phyloP scores from a whole-genome alignment of 2,888 invertebrate genomes.

The Metacarcinus magister region DNA sequence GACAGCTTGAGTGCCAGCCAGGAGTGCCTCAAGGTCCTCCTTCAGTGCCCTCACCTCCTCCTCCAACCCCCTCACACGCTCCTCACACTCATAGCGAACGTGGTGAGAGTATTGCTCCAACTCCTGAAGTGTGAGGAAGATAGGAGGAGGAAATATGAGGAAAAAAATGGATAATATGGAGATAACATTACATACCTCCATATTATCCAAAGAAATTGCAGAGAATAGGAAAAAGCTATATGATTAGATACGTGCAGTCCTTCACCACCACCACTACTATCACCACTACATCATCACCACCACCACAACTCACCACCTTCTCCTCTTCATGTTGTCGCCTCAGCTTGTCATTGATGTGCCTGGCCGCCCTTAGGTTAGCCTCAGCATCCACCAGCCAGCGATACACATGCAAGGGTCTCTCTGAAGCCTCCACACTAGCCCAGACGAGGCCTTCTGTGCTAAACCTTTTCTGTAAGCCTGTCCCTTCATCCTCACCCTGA shows the following conservation, averaged over 20 bases:
- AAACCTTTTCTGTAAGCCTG: conserved; percentile 84
- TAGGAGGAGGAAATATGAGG: background rate
- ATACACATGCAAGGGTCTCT: conserved; percentile 85
- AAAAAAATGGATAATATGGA: too few relatives aligned
- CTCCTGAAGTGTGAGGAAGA: conserved; percentile 83
- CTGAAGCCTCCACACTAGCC: conserved; percentile 84
- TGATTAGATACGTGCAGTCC: too few relatives aligned
- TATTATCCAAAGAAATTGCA: too few relatives aligned
- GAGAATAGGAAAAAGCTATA: too few relatives aligned
- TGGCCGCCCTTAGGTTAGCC: conserved; percentile 85
- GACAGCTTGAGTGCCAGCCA: conserved; percentile 83
- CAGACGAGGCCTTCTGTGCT: conserved; percentile 85
- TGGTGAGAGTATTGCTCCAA: conserved; percentile 85
- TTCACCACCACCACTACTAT: too few relatives aligned
- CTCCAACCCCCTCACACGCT: conserved; percentile 83
- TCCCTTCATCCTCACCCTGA: conserved; percentile 84
- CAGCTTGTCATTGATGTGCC: conserved; percentile 85
- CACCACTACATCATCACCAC: too few relatives aligned
- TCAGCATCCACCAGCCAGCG: conserved; percentile 85
- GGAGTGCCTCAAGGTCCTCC: conserved; percentile 83
- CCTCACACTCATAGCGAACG: conserved; percentile 84
- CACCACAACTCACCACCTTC: conserved; percentile 84
- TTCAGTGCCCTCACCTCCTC: conserved; percentile 83
- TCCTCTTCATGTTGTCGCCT: conserved; percentile 85
- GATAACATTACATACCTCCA: too few relatives aligned